Evolutionary conservation across 2,888 invertebrate species (phyloP).

Genomic region (Tenthredo distinguenda): DNA sequence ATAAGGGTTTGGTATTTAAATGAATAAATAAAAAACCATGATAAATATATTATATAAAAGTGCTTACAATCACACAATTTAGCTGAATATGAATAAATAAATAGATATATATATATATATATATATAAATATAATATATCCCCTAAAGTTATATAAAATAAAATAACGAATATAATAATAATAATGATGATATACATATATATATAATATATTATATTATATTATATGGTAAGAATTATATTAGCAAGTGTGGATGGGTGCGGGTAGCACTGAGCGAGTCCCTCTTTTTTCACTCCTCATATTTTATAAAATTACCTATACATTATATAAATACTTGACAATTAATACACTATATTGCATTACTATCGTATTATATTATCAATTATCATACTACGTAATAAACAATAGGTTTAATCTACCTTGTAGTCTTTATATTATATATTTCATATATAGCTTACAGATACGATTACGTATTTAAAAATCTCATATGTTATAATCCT

Average conservation of each 20-base stretch:
- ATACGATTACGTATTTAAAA: slow-evolving; percentile 64
- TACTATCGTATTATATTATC: background rate
- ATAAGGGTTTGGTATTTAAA: background rate
- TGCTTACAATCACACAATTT: slow-evolving; percentile 43
- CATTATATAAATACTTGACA: background rate
- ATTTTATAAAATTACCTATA: slow-evolving; percentile 65
- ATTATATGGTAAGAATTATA: background rate
- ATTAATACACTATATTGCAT: background rate
- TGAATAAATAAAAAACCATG: background rate
- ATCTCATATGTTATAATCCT: slow-evolving; percentile 68
- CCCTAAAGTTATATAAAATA: too few species aligned
- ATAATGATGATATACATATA: background rate
- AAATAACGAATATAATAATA: too few species aligned
- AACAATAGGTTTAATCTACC: slow-evolving; percentile 64
- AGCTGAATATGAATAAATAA: background rate
- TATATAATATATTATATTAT: background rate
- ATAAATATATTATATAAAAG: slow-evolving; percentile 48
- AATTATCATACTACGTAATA: background rate
- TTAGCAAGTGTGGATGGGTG: slow-evolving; percentile 35
- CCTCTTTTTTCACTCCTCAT: slow-evolving; percentile 65
- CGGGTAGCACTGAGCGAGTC: slow-evolving; percentile 58
- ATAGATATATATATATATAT: background rate
- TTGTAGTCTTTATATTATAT: slow-evolving; percentile 71
- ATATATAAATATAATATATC: background rate
- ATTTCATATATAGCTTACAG: slow-evolving; percentile 68